Conservation (phyloP, 1,140 invertebrate genomes). For the Galleria mellonella region DNA sequence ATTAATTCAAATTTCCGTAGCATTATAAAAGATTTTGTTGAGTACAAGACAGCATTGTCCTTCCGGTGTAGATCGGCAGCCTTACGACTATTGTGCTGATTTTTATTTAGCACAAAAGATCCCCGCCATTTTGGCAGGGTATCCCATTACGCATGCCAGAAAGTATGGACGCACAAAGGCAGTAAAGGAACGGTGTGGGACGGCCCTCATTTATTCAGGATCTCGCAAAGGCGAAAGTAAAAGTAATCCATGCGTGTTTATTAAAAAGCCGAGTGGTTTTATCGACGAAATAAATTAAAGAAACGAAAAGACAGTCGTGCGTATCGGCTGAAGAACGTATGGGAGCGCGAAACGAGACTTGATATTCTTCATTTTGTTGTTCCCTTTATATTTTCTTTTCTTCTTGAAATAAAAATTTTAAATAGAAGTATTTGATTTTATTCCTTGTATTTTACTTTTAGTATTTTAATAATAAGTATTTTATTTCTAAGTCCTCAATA, state of each 20-base stretch:
- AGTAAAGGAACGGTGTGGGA: slow-evolving; percentile 48
- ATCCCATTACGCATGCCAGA: slow-evolving; percentile 62
- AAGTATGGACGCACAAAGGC: slow-evolving; percentile 53
- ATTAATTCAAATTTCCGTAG: too few relatives aligned
- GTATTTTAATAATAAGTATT: too few relatives aligned
- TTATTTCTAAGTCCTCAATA: too few relatives aligned
- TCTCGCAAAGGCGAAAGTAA: slow-evolving; percentile 25
- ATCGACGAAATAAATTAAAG: slow-evolving; percentile 21
- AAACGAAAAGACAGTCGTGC: too few relatives aligned
- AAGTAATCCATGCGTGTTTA: slow-evolving; percentile 61
- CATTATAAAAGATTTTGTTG: too few relatives aligned
- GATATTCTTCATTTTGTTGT: neutral
- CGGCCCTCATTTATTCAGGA: slow-evolving; percentile 57
- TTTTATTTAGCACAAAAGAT: slow-evolving; percentile 60
- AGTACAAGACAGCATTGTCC: neutral
- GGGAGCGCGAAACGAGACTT: neutral
- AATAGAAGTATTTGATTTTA: too few relatives aligned
- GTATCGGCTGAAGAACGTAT: too few relatives aligned
- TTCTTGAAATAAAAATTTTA: neutral
- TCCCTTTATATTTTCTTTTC: neutral
- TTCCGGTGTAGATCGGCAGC: slow-evolving; percentile 27
- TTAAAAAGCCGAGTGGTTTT: slow-evolving; percentile 49
- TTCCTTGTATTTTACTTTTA: too few relatives aligned
- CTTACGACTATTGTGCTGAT: slow-evolving; percentile 40
- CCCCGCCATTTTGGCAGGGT: slow-evolving; percentile 51